phyloP scores from a whole-genome alignment of 1,140 invertebrate species.

The Drosophila biarmipes region DNA sequence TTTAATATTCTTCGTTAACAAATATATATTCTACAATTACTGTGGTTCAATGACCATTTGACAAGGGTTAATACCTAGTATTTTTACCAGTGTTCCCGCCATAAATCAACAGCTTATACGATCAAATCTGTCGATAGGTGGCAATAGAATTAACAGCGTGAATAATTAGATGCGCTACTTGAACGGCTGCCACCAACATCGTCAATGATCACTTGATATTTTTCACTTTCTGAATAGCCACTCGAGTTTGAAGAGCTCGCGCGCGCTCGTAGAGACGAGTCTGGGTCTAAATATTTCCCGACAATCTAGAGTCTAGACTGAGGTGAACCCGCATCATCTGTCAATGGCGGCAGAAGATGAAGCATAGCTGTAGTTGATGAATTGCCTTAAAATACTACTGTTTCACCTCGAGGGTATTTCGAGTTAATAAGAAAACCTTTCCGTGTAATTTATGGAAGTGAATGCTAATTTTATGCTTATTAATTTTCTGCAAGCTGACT shows the following conservation, averaged over 20 bases:
- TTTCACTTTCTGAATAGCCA: constrained; percentile 39
- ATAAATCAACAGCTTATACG: constrained; percentile 31
- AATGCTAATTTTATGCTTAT: background rate
- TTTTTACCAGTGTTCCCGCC: constrained; percentile 23
- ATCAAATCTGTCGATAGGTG: constrained; percentile 50
- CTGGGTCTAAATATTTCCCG: constrained; percentile 28
- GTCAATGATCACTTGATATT: constrained; percentile 53
- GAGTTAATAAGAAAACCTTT: background rate
- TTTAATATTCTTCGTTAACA: too few species aligned
- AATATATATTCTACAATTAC: too few species aligned
- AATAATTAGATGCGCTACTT: constrained; percentile 50
- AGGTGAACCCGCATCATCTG: background rate
- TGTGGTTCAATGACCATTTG: too few species aligned
- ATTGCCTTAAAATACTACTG: constrained; percentile 12
- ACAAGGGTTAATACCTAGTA: background rate
- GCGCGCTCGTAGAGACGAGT: constrained; percentile 30
- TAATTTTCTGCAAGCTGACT: background rate
- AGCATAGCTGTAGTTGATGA: constrained; percentile 11
- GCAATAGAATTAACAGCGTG: constrained; percentile 36
- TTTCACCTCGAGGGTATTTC: background rate
- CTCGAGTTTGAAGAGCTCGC: constrained; percentile 38
- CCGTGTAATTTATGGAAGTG: background rate
- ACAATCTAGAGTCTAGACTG: background rate
- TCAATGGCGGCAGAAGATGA: constrained; percentile 12
- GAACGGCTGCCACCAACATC: constrained; percentile 55